phyloP scores from a whole-genome alignment of 1,140 invertebrate genomes.

The Neodiprion pinetum region DNA sequence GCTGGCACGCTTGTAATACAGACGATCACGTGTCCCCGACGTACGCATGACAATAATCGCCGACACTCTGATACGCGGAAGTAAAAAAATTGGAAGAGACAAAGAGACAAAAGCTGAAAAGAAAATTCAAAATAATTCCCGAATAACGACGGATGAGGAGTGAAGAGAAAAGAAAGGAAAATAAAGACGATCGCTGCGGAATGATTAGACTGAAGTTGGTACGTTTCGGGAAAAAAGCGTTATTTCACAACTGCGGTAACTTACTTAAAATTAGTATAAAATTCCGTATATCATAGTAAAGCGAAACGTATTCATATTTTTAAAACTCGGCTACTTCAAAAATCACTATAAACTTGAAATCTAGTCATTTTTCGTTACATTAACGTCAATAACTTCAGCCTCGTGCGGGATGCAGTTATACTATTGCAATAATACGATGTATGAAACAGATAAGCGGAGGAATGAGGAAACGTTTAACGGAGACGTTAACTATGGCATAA shows the following conservation, averaged over 20 bases:
- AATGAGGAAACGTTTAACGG: not conserved
- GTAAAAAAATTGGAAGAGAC: not conserved
- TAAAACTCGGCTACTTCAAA: too few relatives aligned
- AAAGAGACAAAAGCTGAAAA: not conserved
- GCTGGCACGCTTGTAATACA: not conserved
- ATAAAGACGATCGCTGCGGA: not conserved
- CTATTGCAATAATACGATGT: too few relatives aligned
- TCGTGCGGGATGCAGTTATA: too few relatives aligned
- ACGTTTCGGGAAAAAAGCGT: slow-evolving; percentile 11
- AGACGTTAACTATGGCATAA: not conserved
- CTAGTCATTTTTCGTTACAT: too few relatives aligned
- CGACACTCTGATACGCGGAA: not conserved
- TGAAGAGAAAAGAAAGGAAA: not conserved
- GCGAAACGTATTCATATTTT: too few relatives aligned
- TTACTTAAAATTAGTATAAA: too few relatives aligned
- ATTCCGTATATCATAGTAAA: too few relatives aligned
- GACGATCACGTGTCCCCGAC: not conserved
- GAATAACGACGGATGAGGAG: not conserved
- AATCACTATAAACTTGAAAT: too few relatives aligned
- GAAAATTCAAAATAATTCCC: not conserved
- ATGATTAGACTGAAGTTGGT: slow-evolving; percentile 18
- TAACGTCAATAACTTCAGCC: too few relatives aligned
- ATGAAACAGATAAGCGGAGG: too few relatives aligned
- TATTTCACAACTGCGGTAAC: too few relatives aligned
- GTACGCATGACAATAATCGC: not conserved